These are phyloP conservation scores for Nectonema munidae DNA, from an alignment of 2,888 invertebrate species.

Conservation along the genomic window DNA sequence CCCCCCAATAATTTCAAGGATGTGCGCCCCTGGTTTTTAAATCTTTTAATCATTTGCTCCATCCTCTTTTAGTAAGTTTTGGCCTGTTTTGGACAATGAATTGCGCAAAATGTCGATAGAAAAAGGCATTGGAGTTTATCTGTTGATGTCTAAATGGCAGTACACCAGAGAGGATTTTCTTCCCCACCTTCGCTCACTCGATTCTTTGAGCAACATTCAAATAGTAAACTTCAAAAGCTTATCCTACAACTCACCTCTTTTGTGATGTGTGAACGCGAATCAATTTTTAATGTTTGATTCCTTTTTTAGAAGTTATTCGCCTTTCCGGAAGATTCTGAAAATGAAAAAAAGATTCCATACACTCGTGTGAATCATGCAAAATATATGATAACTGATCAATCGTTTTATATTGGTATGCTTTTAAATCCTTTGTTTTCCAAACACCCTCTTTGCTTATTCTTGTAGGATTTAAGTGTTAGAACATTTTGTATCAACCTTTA, in stretches of 20 bases:
- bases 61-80: conserved; percentile 32
- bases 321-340: conserved; percentile 40
- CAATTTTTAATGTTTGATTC: too few relatives aligned
- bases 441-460: too few relatives aligned
- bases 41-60: neutral
- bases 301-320: conserved; percentile 48
- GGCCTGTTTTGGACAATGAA: conserved; percentile 68
- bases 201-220: too few relatives aligned
- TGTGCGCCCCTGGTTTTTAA: too few relatives aligned
- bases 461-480: too few relatives aligned
- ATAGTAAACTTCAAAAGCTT: too few relatives aligned
- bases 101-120: conserved; percentile 47
- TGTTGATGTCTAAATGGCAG: conserved; percentile 52
- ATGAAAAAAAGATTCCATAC: conserved; percentile 49
- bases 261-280: too few relatives aligned
- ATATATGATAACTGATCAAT: conserved; percentile 78
- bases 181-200: conserved; percentile 32
- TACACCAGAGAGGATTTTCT: conserved; percentile 44
- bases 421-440: too few relatives aligned
- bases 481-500: too few relatives aligned
- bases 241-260: too few relatives aligned
- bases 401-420: conserved; percentile 47
- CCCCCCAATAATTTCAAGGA: too few relatives aligned
- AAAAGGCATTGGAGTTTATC: conserved; percentile 37
- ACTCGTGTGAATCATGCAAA: conserved; percentile 82